Base-by-base conservation (phyloP, 1,140 invertebrate species). In the Antheraea pernyi region DNA sequence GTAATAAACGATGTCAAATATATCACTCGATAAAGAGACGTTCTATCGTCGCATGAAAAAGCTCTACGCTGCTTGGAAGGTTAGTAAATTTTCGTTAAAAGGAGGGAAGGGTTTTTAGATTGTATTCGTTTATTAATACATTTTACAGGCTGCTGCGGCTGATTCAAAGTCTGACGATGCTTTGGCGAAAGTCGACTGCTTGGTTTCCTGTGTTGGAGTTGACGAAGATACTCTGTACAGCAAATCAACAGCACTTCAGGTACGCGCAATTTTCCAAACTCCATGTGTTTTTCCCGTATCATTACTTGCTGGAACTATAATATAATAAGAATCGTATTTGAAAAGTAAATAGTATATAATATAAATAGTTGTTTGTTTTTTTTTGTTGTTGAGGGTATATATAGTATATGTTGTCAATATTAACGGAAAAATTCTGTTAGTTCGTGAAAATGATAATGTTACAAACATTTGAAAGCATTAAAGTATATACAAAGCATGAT, bases 151-250 rank as follows among this genome's bases (percentile, higher is more conserved):
- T 89, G 94, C 95, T 59, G 94, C 95, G 88, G 94, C 94, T 18
- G 95, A 95, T 79, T 91, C 94, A 73, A 95, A 95, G 70, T 94
- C 93, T 69, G 95, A 96, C 79, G 96, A 97, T 91, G 95, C 95
- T n/a, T 94, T 99, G 69, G 94, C 94, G 37, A 98, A 97, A 90
- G 95, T 97, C 79, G 98, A 99, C 94, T 98, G 97, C 72, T 93
- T 99, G 59, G 96, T 98, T 71, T 96, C 97, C 6, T 96, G 96
- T 58, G 97, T 99, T 65, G 98, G 98, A 11, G 95, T 96, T 6
- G 98, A 99, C 86, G 98, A 99, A 82, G 98, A 99, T 79, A 96
- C 98, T 70, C 95, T 99, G 60, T 99, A 99, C 91, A 98, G 97
- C 81, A 99, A 99, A 93, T 98, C 98, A 1, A 97, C 96, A 73